Evolutionary conservation across 1,140 invertebrate genomes (phyloP).

Genomic region (Anoplophora glabripennis): DNA sequence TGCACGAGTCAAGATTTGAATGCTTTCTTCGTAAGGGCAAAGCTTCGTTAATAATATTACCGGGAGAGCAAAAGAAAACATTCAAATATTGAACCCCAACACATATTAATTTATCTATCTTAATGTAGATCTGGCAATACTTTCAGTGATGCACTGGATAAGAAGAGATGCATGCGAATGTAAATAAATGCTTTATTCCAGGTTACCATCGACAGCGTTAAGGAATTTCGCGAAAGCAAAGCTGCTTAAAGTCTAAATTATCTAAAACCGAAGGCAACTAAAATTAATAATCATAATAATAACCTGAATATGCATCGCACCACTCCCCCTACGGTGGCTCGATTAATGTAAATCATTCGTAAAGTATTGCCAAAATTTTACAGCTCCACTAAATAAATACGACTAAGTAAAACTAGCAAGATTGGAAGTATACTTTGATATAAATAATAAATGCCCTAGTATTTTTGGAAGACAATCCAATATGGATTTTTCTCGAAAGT

Average conservation of each 20-base stretch:
- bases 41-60: background rate
- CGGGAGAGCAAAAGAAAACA: slow-evolving; percentile 30
- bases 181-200: too few species aligned
- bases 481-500: slow-evolving; percentile 12
- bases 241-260: slow-evolving; percentile 1
- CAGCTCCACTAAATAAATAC: slow-evolving; percentile 3
- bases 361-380: too few species aligned
- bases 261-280: too few species aligned
- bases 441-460: slow-evolving; percentile 22
- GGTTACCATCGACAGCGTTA: background rate
- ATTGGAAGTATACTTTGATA: background rate
- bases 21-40: slow-evolving; percentile 24
- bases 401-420: background rate
- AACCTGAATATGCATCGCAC: too few species aligned
- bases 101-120: slow-evolving; percentile 8
- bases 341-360: too few species aligned
- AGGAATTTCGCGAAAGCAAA: slow-evolving; percentile 5
- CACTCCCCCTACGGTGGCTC: too few species aligned
- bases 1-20: slow-evolving; percentile 16
- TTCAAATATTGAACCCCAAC: slow-evolving; percentile 14
- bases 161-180: too few species aligned
- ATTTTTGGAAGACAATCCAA: slow-evolving; percentile 38
- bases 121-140: slow-evolving; percentile 17
- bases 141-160: background rate
- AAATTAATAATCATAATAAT: too few species aligned